Evolutionary conservation across 2,797 vertebrate species (phyloP).

Genomic region (Eremophila alpestris): DNA sequence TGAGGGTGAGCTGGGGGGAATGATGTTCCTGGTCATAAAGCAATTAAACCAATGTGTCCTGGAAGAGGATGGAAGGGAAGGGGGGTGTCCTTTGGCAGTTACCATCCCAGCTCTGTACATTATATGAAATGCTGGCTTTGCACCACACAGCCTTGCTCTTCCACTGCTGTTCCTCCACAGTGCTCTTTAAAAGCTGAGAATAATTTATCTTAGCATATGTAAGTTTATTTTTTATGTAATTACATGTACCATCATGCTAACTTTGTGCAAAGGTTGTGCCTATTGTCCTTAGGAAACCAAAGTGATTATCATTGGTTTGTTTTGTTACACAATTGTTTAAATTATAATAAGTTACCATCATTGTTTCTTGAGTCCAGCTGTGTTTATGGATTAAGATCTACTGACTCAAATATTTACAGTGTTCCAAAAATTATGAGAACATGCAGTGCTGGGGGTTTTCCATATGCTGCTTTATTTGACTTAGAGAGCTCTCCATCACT

Average conservation of each 20-base stretch:
- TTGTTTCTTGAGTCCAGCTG: conserved; percentile 80
- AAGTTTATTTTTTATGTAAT: conserved; percentile 79
- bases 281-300: conserved; percentile 80
- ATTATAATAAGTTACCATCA: conserved; percentile 79
- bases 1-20: not conserved
- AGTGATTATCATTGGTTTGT: conserved; percentile 75
- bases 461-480: conserved; percentile 68
- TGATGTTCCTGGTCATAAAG: conserved; percentile 25
- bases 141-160: conserved; percentile 54
- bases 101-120: conserved; percentile 41
- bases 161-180: conserved; percentile 45
- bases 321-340: conserved; percentile 82
- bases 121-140: conserved; percentile 52
- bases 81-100: conserved; percentile 56
- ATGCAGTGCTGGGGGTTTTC: conserved; percentile 77
- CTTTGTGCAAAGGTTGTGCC: conserved; percentile 72
- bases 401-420: conserved; percentile 84
- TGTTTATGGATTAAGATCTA: conserved; percentile 84
- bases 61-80: conserved; percentile 20
- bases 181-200: conserved; percentile 76
- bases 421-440: conserved; percentile 77
- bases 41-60: conserved; percentile 54
- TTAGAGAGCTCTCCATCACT: conserved; percentile 23
- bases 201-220: conserved; percentile 76
- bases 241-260: conserved; percentile 74